phyloP scores from a whole-genome alignment of 1,140 invertebrate genomes.

The Teleopsis dalmanni region DNA sequence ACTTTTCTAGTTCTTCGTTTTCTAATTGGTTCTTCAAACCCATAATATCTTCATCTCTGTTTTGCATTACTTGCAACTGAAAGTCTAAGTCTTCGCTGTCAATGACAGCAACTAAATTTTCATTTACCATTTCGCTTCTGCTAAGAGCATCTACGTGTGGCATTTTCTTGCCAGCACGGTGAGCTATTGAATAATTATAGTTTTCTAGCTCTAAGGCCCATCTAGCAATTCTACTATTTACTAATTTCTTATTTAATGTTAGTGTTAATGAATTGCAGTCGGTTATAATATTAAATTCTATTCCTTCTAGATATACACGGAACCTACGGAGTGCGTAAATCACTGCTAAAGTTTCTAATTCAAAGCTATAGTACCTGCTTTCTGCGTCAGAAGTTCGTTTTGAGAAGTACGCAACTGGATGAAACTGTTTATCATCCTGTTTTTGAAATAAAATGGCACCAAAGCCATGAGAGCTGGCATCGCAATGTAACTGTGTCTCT shows the following conservation, averaged over 20 bases:
- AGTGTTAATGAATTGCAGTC: constrained; percentile 39
- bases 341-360: constrained; percentile 48
- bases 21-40: neutral
- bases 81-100: neutral
- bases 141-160: no score
- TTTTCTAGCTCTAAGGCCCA: constrained; percentile 16
- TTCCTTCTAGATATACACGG: constrained; percentile 45
- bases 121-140: no score
- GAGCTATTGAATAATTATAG: neutral
- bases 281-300: constrained; percentile 44
- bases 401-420: constrained; percentile 1
- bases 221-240: constrained; percentile 31
- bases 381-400: constrained; percentile 34
- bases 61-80: neutral
- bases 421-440: constrained; percentile 17
- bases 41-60: neutral
- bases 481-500: constrained; percentile 1
- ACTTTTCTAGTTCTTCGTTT: neutral
- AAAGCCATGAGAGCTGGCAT: neutral
- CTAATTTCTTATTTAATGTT: constrained; percentile 40
- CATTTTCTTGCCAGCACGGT: no score
- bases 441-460: neutral
- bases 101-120: no score
- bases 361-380: constrained; percentile 43
- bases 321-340: constrained; percentile 46